Conservation (phyloP, 2,113 vertebrate genomes). For the Callaeas wilsoni region DNA sequence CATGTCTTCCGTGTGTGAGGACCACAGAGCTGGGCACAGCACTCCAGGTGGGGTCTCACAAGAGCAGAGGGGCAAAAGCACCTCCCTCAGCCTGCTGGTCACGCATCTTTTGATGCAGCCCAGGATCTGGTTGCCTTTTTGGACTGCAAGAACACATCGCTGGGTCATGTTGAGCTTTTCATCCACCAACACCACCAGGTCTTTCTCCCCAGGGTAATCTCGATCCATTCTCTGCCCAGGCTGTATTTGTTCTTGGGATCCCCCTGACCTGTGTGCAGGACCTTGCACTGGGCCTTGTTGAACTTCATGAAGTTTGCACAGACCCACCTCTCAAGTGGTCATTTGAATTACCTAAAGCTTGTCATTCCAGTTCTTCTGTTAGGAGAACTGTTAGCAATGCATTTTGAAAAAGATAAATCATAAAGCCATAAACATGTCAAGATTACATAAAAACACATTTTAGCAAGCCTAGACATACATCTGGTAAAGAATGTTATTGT, state of each 20-base stretch:
- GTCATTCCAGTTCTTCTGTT: not conserved
- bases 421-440: not conserved
- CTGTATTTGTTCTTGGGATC: not conserved
- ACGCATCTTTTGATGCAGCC: not conserved
- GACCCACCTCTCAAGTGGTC: not conserved
- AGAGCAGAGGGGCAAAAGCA: not conserved
- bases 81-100: not conserved
- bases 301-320: not conserved
- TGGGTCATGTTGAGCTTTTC: not conserved
- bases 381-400: not conserved
- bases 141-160: not conserved
- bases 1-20: not conserved
- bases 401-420: not conserved
- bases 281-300: not conserved
- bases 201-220: not conserved
- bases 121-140: not conserved
- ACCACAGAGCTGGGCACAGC: not conserved
- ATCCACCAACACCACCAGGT: not conserved
- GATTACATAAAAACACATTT: not conserved
- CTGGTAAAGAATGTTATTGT: not conserved
- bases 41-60: not conserved
- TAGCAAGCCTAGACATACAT: not conserved
- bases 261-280: not conserved
- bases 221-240: not conserved
- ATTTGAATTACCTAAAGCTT: not conserved